Evolutionary conservation across 2,888 invertebrate species (phyloP), one percentile per base, ranked within the genome.

Genomic region (Brachylomia viminalis): DNA sequence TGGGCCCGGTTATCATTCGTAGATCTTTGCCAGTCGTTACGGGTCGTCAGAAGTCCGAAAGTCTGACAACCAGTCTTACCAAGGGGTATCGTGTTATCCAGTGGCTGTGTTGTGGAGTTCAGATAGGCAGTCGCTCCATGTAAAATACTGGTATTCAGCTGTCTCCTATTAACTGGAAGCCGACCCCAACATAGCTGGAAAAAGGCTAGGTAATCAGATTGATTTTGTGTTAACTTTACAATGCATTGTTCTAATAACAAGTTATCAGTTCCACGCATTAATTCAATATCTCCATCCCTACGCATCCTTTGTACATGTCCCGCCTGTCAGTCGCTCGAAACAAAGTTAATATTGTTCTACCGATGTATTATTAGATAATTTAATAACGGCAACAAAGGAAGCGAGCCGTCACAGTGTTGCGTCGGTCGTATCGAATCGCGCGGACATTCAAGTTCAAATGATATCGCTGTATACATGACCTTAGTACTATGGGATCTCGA

Each of bases 351-450:
- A 77, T 82, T 83, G 81, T 75, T 86, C 79, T 73, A 80, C 85
- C 77, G 83, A 88, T 86, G 89, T 87, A 90, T 93, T 92, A 92
- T 92, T 92, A 94, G 91, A 93, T 93, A 93, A 94, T 93, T 92
- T 92, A 94, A 94, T 93, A 94, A 93, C 91, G 92, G 90, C 91
- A 91, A 93, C 92, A 94, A 94, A 95, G 95, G 95, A 95, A 95
- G 93, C 94, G 93, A 92, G 90, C 87, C 90, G 93, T 95, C 95
- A 92, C 88, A 88, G 90, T 95, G 95, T 95, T 92, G 91, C 88
- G 92, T 94, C 93, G 94, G 92, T 94, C 93, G 94, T 95, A 95
- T 96, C 95, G 94, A 95, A 95, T 96, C 93, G 93, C 91, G 89
- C 93, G 94, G 95, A 95, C 95, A 92, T 92, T 94, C 92, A 95